Evolutionary conservation across 2,797 vertebrate genomes (phyloP).

Genomic region (Notoglanidium macrostoma): DNA sequence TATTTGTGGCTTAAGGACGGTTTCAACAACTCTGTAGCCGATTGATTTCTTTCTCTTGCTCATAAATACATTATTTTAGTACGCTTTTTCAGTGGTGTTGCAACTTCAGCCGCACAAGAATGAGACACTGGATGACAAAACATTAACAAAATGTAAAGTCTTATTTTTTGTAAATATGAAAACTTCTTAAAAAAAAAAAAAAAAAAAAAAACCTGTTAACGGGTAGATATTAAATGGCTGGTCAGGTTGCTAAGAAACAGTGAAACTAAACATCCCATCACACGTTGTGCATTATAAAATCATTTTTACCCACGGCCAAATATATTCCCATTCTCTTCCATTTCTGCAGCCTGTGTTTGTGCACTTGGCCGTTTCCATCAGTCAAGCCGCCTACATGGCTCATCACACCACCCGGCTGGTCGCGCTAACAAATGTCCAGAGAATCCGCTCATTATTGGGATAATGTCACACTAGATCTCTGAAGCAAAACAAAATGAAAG

Average conservation of each 20-base stretch:
- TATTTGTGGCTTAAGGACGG: not conserved
- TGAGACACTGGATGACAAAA: not conserved
- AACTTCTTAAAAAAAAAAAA: no score
- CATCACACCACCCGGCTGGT: conserved; percentile 11
- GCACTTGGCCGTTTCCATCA: not conserved
- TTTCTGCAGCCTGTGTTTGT: not conserved
- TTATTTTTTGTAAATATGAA: not conserved
- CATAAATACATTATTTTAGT: not conserved
- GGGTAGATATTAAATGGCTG: not conserved
- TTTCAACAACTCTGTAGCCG: not conserved
- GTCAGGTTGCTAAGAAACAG: conserved; percentile 16
- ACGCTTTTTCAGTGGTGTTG: no score
- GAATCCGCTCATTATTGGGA: conserved; percentile 1
- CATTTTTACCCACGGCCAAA: not conserved
- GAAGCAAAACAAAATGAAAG: conserved; percentile 5
- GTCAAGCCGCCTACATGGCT: conserved; percentile 7
- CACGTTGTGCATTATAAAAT: not conserved
- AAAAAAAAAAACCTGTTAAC: not conserved
- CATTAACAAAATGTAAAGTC: not conserved
- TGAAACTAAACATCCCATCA: not conserved
- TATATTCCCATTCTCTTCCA: not conserved
- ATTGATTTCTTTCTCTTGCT: not conserved
- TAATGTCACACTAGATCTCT: not conserved
- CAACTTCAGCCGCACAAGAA: not conserved
- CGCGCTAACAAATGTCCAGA: not conserved